These are phyloP conservation scores for Tethea ocularis DNA, from an alignment of 2,888 invertebrate genomes.

Conservation along the genomic window DNA sequence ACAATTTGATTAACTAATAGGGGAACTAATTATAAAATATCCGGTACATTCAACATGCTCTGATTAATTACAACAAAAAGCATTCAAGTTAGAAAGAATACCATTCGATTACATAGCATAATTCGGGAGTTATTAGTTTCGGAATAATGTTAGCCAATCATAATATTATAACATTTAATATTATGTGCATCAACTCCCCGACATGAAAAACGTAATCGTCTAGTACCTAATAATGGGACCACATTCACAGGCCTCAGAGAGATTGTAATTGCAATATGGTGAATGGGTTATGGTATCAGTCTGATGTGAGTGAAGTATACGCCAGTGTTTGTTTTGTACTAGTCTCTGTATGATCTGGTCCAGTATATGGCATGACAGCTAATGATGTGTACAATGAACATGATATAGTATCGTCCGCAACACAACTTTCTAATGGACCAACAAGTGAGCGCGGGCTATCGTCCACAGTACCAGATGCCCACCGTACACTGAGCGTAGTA, in stretches of 20 bases:
- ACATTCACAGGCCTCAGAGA: constrained; percentile 74
- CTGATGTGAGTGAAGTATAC: constrained; percentile 81
- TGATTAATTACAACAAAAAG: constrained; percentile 63
- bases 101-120: constrained; percentile 63
- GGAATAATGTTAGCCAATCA: not conserved
- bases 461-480: constrained; percentile 53
- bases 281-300: constrained; percentile 68
- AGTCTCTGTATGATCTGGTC: constrained; percentile 74
- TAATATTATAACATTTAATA: not conserved
- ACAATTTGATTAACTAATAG: constrained; percentile 1
- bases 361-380: constrained; percentile 73
- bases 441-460: constrained; percentile 41
- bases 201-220: constrained; percentile 57
- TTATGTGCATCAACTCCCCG: constrained; percentile 14
- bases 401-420: constrained; percentile 41
- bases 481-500: constrained; percentile 72
- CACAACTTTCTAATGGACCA: constrained; percentile 47
- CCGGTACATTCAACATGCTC: constrained; percentile 57
- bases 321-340: constrained; percentile 76
- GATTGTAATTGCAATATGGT: constrained; percentile 72
- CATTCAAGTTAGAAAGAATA: constrained; percentile 49
- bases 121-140: constrained; percentile 14
- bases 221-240: constrained; percentile 58
- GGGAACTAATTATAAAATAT: constrained; percentile 5
- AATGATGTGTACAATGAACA: constrained; percentile 66